Conservation (phyloP, 2,113 vertebrate genomes). For the Gorsachius goisagi region DNA sequence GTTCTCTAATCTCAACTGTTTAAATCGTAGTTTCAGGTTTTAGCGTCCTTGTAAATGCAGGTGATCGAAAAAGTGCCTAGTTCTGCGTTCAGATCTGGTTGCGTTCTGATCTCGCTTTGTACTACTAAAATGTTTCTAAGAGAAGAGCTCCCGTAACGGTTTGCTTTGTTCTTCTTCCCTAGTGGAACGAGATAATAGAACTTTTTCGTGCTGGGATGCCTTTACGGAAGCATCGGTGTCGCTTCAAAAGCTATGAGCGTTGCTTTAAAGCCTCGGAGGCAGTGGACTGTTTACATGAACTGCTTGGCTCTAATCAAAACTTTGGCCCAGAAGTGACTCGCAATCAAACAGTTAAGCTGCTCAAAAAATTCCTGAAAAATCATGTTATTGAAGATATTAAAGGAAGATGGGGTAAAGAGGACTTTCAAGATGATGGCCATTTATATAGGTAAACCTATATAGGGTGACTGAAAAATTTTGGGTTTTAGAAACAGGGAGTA, state of each 20-base stretch:
- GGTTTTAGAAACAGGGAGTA: fast-evolving
- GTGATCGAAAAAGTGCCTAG: fast-evolving
- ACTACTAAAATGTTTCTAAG: fast-evolving
- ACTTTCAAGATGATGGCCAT: slow-evolving; percentile 82
- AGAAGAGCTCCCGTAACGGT: background rate
- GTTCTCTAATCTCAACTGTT: background rate
- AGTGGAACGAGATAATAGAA: slow-evolving; percentile 89
- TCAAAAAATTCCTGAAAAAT: slow-evolving; percentile 87
- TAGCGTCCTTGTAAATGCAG: fast-evolving
- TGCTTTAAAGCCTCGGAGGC: slow-evolving; percentile 85
- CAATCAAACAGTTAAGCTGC: slow-evolving; percentile 81
- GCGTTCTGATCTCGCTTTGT: fast-evolving
- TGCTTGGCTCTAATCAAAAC: slow-evolving; percentile 81
- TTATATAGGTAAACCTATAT: slow-evolving; percentile 79
- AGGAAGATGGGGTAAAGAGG: slow-evolving; percentile 85
- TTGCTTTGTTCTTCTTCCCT: background rate
- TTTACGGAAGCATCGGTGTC: slow-evolving; percentile 78
- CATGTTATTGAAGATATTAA: slow-evolving; percentile 89
- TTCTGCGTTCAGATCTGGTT: background rate
- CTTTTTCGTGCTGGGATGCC: slow-evolving; percentile 85
- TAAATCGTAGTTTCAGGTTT: background rate
- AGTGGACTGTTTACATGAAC: slow-evolving; percentile 78
- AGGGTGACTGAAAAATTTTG: fast-evolving
- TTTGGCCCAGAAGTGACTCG: slow-evolving; percentile 87
- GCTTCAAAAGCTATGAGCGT: slow-evolving; percentile 81